Conservation (phyloP, 1,140 invertebrate species). For the Aculops lycopersici region DNA sequence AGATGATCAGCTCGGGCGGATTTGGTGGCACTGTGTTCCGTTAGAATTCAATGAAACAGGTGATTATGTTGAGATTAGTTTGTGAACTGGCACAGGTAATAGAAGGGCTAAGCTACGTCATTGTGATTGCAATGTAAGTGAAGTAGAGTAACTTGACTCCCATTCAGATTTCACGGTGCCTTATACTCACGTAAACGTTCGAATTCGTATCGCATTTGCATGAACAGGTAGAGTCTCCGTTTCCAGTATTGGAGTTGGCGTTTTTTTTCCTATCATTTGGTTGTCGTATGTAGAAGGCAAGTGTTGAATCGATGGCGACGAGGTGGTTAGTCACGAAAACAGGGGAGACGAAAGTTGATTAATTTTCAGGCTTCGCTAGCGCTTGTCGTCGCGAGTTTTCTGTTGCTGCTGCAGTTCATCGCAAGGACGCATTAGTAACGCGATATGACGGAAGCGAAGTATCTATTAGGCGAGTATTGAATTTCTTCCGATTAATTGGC, state of each 20-base stretch:
- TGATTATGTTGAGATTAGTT: no score
- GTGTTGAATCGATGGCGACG: no score
- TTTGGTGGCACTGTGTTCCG: constrained; percentile 17
- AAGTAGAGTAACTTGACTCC: neutral
- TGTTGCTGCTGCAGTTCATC: no score
- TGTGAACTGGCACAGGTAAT: constrained; percentile 20
- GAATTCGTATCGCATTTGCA: constrained; percentile 31
- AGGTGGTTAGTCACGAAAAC: no score
- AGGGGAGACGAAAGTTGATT: no score
- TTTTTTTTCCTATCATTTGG: constrained; percentile 25
- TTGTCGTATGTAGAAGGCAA: neutral
- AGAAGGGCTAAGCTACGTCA: neutral
- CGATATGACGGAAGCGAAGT: no score
- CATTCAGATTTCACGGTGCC: neutral
- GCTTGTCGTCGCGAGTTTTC: no score
- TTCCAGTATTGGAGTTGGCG: constrained; percentile 60
- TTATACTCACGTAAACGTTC: constrained; percentile 27
- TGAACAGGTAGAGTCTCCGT: constrained; percentile 38
- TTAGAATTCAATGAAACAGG: no score
- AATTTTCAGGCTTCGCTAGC: no score
- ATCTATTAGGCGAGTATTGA: no score
- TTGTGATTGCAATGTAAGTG: constrained; percentile 1
- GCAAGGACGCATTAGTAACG: no score
- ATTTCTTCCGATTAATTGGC: no score
- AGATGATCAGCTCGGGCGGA: neutral